A percentile compares a stretch with the other conserved stretches of the same genome.
Evolutionary conservation across 2,888 invertebrate genomes (phyloP).

Genomic region (Linnaemya vulpina): DNA sequence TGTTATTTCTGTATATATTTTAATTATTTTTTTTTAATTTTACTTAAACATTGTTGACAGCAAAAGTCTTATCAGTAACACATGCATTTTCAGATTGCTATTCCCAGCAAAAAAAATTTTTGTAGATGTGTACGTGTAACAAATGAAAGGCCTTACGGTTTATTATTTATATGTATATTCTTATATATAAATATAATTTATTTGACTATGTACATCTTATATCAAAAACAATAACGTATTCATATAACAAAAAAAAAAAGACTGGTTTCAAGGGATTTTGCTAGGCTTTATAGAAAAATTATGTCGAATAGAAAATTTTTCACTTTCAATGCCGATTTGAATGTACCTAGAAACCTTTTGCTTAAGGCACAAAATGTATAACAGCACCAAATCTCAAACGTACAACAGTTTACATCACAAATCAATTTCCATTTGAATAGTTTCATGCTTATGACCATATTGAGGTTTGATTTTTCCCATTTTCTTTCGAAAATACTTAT

Average conservation of each 20-base stretch:
- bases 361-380: no score
- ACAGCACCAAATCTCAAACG: neutral
- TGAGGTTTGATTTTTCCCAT: neutral
- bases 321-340: no score
- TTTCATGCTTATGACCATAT: slow-evolving; percentile 7
- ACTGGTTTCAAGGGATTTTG: no score
- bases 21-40: neutral
- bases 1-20: neutral
- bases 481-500: neutral
- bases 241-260: neutral
- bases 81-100: neutral
- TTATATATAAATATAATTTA: no score
- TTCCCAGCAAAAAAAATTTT: neutral
- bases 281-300: no score
- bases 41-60: slow-evolving; percentile 19
- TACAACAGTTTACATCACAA: neutral
- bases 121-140: neutral
- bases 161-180: neutral
- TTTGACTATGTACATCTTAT: no score
- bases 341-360: no score
- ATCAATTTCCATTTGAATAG: neutral
- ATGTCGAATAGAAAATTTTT: no score
- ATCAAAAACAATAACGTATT: neutral
- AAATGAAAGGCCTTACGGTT: no score
- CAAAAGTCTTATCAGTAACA: slow-evolving; percentile 32